Base-by-base conservation (phyloP, 2,888 invertebrate genomes). In the Tridacna crocea region DNA sequence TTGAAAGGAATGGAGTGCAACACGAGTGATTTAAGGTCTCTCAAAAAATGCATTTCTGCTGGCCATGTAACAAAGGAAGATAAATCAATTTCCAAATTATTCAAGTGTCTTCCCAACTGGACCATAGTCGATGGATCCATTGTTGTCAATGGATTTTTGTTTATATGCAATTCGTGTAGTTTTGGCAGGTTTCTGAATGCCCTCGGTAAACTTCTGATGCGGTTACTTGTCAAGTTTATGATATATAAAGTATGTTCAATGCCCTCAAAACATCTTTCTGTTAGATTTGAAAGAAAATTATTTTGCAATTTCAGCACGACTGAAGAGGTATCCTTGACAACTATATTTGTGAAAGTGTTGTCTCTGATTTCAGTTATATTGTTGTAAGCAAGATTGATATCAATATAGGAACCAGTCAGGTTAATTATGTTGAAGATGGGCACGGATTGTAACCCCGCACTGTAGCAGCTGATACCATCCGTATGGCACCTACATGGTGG, bases 81-180 rank as follows among this genome's bases (percentile, higher is more conserved):
- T 46, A 66, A 46, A 66, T 66, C 66, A n/a, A 66, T 66, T 46
- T 66, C 46, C 19, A 66, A n/a, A 3, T n/a, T 46, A 66, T 66
- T 36, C 15, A 66, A 19, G 46, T 66, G 26, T 66, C 66, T 26
- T 66, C 66, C 66, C 15, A 66, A 36, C 46, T 36, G 46, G 8
- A n/a, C 36, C 66, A 66, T 66, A 11, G 47, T 46, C 10, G 46
- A 36, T 0, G 66, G 36, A 66, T 66, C 66, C 6, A 66, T 15
- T n/a, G 36, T n/a, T 19, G 66, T 66, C n/a, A 66, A 36, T 0
- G 66, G 66, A n/a, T 66, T 66, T 17, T 66, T 36, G 47, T 66
- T 46, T 15, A 66, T 11, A 46, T 66, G 46, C 46, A 66, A 66
- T 19, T 36, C n/a, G 17, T 36, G n/a, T 46, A 66, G 47, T n/a